Evolutionary conservation across 92 coral and sea anemone genomes (phyloP), one percentile per base, ranked within the genome.

Genomic region (Palythoa caribaeorum): DNA sequence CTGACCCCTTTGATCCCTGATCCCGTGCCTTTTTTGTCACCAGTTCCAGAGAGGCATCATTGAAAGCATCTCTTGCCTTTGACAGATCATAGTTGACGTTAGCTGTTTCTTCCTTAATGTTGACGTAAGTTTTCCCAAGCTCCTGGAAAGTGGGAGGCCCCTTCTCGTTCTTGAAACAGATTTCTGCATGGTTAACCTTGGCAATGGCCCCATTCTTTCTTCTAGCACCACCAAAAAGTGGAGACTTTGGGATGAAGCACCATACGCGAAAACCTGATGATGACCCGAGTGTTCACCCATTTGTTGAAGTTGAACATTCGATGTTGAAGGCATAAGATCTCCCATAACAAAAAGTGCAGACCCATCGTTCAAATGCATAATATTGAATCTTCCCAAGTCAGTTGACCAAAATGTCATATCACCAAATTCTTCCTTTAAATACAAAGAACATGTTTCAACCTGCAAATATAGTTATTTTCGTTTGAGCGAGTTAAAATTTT

Each of bases 61-160:
- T 74, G 85, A 92, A 92, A 35, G 91, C 78, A 65, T 92, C 92
- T 73, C 91, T 92, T 85, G 92, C 91, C 88, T 89, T 89, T 17
- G 88, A 72, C 54, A 39, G 70, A 37, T 87, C 59, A 65, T 85
- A 92, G 84, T 51, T 55, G 70, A 89, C 94, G 60, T 74, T 92
- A 52, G 94, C 92, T 63, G 87, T 86, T 50, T 89, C 90, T 89
- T 89, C 91, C 9, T 83, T 89, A 12, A 92, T 75, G 62, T 65
- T 85, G 20, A 89, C 5, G 38, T 89, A 89, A 36, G 91, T 92
- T 79, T 92, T 92, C 70, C 92, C 89, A 6, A 92, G 78, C 89
- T 89, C 92, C 19, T 75, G 92, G 78, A 92, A 92, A 39, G 88
- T 38, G 14, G 90, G 88, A 51, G 55, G 71, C 53, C 89, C 90